These are phyloP conservation scores for Ictalurus furcatus DNA, from an alignment of 2,113 vertebrate species.

Conservation along the genomic window DNA sequence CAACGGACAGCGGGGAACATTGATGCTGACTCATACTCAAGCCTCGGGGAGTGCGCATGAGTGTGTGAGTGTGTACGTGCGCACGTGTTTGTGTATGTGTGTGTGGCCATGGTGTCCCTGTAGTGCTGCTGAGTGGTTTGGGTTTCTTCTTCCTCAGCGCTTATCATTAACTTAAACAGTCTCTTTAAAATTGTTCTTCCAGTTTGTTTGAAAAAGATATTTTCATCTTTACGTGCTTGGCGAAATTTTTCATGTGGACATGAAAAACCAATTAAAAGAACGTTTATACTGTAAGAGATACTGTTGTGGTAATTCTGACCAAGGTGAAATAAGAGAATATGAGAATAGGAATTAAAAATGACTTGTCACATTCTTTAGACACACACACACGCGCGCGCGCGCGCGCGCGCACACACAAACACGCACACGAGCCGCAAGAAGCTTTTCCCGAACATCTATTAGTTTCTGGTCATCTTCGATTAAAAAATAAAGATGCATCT, in stretches of 20 bases:
- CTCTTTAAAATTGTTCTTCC: neutral
- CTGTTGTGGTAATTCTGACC: neutral
- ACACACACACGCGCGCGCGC: neutral
- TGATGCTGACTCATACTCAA: constrained; percentile 49
- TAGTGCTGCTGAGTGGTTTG: neutral
- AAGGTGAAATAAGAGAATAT: neutral
- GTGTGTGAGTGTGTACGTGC: neutral
- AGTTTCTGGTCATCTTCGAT: neutral
- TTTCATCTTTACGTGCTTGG: neutral
- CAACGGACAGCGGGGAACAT: constrained; percentile 39
- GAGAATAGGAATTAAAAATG: too few relatives aligned
- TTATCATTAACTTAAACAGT: neutral
- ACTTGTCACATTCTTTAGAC: neutral
- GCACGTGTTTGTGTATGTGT: constrained; percentile 22
- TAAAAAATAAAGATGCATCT: neutral
- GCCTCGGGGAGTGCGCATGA: constrained; percentile 23
- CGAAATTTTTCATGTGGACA: neutral
- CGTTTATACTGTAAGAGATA: neutral
- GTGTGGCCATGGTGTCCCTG: constrained; percentile 29
- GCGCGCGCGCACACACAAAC: neutral
- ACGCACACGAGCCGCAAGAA: neutral
- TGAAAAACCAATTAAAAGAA: neutral
- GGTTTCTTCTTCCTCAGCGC: neutral
- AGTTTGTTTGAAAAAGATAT: neutral
- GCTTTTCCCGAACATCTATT: constrained; percentile 7